Evolutionary conservation across 2,797 vertebrate genomes (phyloP).

Genomic region (Leptodactylus fallax): DNA sequence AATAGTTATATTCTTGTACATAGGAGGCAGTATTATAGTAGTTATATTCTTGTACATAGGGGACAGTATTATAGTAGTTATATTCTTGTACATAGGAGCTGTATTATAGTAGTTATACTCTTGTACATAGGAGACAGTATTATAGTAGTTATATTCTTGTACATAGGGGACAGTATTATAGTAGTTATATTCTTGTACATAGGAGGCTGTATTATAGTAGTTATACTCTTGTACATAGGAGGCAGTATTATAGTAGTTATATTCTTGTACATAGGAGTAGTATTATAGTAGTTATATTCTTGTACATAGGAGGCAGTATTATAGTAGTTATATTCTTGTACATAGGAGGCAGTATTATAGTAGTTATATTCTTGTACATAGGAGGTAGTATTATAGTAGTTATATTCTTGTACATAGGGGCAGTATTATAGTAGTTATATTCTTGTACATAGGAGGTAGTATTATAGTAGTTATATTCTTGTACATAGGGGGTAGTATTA

Average conservation of each 20-base stretch:
- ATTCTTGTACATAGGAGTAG: conserved; percentile 3
- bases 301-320: conserved; percentile 14
- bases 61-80: no score
- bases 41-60: no score
- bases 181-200: background rate
- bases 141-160: background rate
- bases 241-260: conserved; percentile 21
- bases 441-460: no score
- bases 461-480: background rate
- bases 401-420: no score
- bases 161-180: background rate
- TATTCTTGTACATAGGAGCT: no score
- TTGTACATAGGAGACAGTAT: no score
- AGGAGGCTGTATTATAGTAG: conserved; percentile 6
- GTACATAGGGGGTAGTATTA: background rate
- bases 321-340: conserved; percentile 21
- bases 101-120: background rate
- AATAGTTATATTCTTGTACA: no score
- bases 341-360: conserved; percentile 1
- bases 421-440: background rate
- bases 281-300: conserved; percentile 21
- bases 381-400: no score
- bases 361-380: conserved; percentile 1
- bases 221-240: conserved; percentile 21
- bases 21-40: no score